Percentiles rank a stretch among this genome's conserved stretches.
Evolutionary conservation across 2,888 invertebrate species (phyloP).

Genomic region (Nematopogon swammerdamellus): DNA sequence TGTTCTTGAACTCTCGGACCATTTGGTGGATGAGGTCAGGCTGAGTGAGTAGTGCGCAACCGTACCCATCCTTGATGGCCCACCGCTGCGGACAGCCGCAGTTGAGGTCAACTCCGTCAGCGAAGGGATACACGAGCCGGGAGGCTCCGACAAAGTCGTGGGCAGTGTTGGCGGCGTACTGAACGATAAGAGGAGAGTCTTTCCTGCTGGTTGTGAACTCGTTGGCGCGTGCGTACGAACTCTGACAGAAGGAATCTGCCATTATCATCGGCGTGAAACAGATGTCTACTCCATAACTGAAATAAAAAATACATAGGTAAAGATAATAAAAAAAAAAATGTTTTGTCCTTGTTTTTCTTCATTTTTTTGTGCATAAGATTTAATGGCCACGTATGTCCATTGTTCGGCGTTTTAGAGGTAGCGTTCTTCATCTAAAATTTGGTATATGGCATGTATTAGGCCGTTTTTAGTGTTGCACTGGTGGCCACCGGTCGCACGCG

Average conservation of each 20-base stretch:
- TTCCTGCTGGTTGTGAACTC: constrained; percentile 74
- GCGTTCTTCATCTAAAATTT: too few relatives aligned
- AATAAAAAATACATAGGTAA: constrained; percentile 17
- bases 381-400: too few relatives aligned
- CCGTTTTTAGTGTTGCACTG: too few relatives aligned
- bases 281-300: constrained; percentile 79
- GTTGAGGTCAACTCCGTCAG: constrained; percentile 92
- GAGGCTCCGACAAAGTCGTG: constrained; percentile 84
- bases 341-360: too few relatives aligned
- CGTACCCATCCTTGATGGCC: constrained; percentile 90
- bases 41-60: constrained; percentile 76
- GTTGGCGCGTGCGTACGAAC: constrained; percentile 77
- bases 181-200: constrained; percentile 86
- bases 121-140: constrained; percentile 76
- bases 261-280: constrained; percentile 97
- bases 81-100: constrained; percentile 97
- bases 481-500: too few relatives aligned
- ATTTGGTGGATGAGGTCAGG: constrained; percentile 84
- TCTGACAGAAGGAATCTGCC: constrained; percentile 89
- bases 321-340: not conserved
- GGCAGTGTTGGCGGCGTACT: constrained; percentile 89
- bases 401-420: too few relatives aligned
- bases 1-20: constrained; percentile 70
- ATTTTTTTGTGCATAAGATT: too few relatives aligned
- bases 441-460: too few relatives aligned